Conservation (phyloP, 2,113 vertebrate species). For the Choloepus hoffmanni region DNA sequence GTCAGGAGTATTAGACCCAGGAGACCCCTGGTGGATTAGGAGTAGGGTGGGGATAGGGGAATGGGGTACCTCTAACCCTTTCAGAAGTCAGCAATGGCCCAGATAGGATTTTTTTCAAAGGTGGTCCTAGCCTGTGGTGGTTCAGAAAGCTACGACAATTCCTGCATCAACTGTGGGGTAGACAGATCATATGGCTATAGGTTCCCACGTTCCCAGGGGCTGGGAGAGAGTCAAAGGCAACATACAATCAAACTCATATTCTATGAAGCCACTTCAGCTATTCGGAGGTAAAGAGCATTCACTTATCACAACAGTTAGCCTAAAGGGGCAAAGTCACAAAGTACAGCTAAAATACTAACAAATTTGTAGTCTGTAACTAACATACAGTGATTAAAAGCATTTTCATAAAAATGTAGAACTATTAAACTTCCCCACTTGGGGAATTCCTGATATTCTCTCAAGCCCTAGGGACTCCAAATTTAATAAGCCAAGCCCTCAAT, state of each 20-base stretch:
- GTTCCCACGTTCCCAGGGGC: background rate
- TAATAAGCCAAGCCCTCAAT: no score
- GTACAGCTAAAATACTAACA: background rate
- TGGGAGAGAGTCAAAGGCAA: background rate
- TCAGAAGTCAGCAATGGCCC: background rate
- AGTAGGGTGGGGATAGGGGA: background rate
- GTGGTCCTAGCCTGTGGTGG: background rate
- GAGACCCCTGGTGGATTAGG: background rate
- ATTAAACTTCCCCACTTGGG: background rate
- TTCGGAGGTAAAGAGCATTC: background rate
- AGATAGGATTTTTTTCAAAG: background rate
- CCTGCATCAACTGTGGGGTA: background rate
- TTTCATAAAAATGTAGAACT: background rate
- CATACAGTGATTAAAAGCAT: background rate
- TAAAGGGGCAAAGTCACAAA: background rate
- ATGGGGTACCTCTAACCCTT: background rate
- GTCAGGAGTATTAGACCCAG: no score
- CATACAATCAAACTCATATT: background rate
- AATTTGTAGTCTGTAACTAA: background rate
- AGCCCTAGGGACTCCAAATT: no score
- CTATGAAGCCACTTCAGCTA: background rate
- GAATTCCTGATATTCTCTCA: no score
- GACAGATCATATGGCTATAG: background rate
- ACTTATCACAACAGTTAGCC: background rate
- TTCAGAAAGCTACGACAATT: background rate